Evolutionary conservation across 2,888 invertebrate species (phyloP), one percentile per base, ranked within the genome.

Genomic region (Idaea biselata): DNA sequence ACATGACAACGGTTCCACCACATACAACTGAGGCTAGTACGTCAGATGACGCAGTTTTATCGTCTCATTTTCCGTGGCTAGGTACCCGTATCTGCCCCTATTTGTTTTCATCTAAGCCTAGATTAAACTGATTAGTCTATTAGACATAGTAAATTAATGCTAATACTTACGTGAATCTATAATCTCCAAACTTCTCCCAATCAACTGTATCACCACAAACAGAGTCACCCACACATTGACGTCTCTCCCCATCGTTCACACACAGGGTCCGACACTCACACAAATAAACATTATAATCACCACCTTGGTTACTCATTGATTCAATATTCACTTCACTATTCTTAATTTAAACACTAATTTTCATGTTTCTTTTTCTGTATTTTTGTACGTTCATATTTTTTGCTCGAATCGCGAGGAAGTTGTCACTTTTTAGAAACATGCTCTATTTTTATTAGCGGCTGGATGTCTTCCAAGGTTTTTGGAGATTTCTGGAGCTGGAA

Each of bases 121-220:
- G n/a, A n/a, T n/a, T n/a, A n/a, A n/a, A 5, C 25, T 25, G 25
- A 25, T 25, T 25, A 5, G 25, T 25, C 25, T 25, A 1, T 25
- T 1, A 25, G 5, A 25, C 25, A 25, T 25, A 3, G 5, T 25
- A 25, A 25, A 25, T 25, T 25, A 25, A 3, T 25, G 25, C 25
- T 25, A 25, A 25, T 25, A 88, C 91, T 90, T 68, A 91, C 91
- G 85, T 68, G 88, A 80, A 73, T 90, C 91, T 68, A 89, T 80
- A 53, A 88, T 88, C 77, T 91, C 91, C 74, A 84, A 76, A 60
- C 90, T 91, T 31, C 74, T 80, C 55, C 79, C 68, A 72, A 90
- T 82, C 73, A 88, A 66, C 62, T 77, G 78, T 70, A 77, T 78
- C 55, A 87, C 80, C 78, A 86, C 76, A 65, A 85, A 63, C 65